Conservation (phyloP, 1,140 invertebrate genomes). For the Propsilocerus akamusi region DNA sequence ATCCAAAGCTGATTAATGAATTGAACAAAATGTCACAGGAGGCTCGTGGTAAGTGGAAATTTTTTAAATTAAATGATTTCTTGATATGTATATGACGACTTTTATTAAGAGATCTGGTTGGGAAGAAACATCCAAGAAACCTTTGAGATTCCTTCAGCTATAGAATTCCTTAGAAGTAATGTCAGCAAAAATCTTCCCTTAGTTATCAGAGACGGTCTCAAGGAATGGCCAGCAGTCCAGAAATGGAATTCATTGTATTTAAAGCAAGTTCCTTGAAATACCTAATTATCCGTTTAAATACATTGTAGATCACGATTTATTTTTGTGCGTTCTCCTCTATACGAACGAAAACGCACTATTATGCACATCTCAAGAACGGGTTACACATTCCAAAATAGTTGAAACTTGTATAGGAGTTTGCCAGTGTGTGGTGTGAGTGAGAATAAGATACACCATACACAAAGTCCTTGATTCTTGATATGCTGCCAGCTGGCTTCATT, state of each 20-base stretch:
- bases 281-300: not conserved
- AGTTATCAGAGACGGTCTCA: slow-evolving; percentile 34
- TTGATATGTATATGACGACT: not conserved
- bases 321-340: no score
- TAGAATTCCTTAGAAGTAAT: slow-evolving; percentile 43
- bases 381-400: no score
- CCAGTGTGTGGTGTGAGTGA: no score
- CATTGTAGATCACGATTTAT: no score
- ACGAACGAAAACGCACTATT: no score
- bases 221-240: slow-evolving; percentile 33
- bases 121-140: slow-evolving; percentile 14
- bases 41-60: not conserved
- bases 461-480: no score
- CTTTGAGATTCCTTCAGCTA: slow-evolving; percentile 15
- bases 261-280: slow-evolving; percentile 16
- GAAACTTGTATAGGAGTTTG: no score
- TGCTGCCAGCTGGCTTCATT: no score
- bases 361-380: no score
- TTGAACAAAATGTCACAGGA: not conserved
- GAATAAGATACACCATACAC: no score
- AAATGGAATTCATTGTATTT: slow-evolving; percentile 47
- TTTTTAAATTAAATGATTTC: not conserved
- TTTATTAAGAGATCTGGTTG: slow-evolving; percentile 14
- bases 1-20: not conserved
- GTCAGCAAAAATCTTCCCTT: slow-evolving; percentile 47